Base-by-base conservation (phyloP, 1,140 invertebrate genomes). In the Caenorhabditis tropicalis region DNA sequence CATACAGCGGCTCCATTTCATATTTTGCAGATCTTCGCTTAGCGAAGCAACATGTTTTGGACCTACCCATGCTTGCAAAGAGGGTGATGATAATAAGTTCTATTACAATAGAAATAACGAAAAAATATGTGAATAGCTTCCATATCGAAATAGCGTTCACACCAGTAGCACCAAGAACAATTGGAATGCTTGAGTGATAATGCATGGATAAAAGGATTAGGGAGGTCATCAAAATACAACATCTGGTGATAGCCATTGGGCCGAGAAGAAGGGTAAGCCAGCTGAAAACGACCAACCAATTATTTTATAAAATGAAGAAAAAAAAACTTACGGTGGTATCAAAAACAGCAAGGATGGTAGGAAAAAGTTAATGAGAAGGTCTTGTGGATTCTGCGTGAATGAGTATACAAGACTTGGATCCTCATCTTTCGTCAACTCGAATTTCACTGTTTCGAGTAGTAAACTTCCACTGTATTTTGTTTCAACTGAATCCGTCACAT, bases 1-100 rank as follows among this genome's bases (percentile, higher is more conserved):
- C 65, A 43, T 74, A 74, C 7, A 74, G 36, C 16, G 65, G 65
- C 36, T 74, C 65, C 65, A 74, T 74, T 43, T 74, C 65, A 24
- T 74, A 74, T 24, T 74, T 74, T n/a, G 65, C 36, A 19, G 65
- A 74, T 10, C 65, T 12, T 10, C 21, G 36, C 43, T 43, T 74
- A n/a, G 36, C 19, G n/a, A 74, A 74, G 24, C 65, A 74, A 46
- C 65, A 74, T 24, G 65, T 74, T 24, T 74, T 74, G 0, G 65
- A 74, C 24, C 65, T n/a, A 5, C 65, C 65, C 6, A 74, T 21
- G 24, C 65, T 74, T 27, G 65, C 65, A 31, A 74, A 27, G 21
- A 74, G 65, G 1, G 65, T 74, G 2, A 74, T 74, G 6, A 74
- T 19, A 27, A 74, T 74, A 5, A 74, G n/a, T 15, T 74, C 65